phyloP scores from a whole-genome alignment of 2,888 invertebrate genomes.

The Yponomeuta sedellus region DNA sequence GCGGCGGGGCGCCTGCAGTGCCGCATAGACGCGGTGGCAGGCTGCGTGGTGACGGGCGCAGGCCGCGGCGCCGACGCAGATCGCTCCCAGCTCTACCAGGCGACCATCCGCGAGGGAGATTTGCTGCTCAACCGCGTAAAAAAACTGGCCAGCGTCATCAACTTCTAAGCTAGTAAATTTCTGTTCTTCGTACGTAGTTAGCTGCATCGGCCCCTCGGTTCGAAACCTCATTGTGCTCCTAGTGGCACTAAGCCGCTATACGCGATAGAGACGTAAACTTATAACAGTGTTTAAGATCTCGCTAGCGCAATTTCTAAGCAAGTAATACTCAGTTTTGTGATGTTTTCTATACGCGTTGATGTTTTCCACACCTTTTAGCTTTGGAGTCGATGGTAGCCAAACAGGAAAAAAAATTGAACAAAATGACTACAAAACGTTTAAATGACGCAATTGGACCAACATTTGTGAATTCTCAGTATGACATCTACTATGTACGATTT shows the following conservation, averaged over 20 bases:
- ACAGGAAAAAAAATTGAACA: no score
- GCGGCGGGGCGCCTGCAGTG: slow-evolving; percentile 98
- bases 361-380: no score
- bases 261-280: not conserved
- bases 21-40: slow-evolving; percentile 97
- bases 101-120: slow-evolving; percentile 98
- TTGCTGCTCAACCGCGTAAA: slow-evolving; percentile 97
- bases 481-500: no score
- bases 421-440: no score
- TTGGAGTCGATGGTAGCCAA: no score
- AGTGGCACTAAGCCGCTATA: not conserved
- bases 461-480: no score
- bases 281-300: no score
- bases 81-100: slow-evolving; percentile 88
- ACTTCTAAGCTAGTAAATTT: slow-evolving; percentile 81
- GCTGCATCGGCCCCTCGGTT: not conserved
- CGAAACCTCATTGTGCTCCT: no score
- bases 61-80: slow-evolving; percentile 72
- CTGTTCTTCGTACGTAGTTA: slow-evolving; percentile 19
- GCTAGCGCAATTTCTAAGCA: no score
- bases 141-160: slow-evolving; percentile 98
- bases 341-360: no score
- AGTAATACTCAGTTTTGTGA: no score
- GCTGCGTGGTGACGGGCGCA: slow-evolving; percentile 92
- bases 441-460: no score